phyloP scores from a whole-genome alignment of 1,140 invertebrate species.

The Hyles euphorbiae region DNA sequence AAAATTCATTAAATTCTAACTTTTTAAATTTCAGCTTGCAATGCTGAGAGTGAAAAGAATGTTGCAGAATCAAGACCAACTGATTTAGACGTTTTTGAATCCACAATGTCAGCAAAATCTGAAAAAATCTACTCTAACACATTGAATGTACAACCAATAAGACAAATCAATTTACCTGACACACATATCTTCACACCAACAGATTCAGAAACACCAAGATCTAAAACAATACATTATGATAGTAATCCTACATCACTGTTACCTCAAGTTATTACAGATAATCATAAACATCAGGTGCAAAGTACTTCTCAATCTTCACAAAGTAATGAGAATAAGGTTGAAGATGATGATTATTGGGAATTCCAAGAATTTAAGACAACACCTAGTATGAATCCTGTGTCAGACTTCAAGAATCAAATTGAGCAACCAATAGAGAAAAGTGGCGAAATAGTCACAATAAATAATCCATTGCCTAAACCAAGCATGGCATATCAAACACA shows the following conservation, averaged over 20 bases:
- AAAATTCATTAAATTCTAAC: background rate
- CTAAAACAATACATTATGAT: conserved; percentile 71
- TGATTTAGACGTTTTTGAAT: conserved; percentile 51
- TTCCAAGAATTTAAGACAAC: conserved; percentile 66
- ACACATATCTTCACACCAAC: conserved; percentile 74
- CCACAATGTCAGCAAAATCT: conserved; percentile 33
- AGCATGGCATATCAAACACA: conserved; percentile 39
- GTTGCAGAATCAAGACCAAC: conserved; percentile 28
- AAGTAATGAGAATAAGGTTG: conserved; percentile 14
- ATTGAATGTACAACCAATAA: conserved; percentile 53
- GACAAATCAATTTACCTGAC: conserved; percentile 71
- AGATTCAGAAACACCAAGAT: conserved; percentile 69
- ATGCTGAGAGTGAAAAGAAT: conserved; percentile 35
- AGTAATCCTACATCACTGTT: conserved; percentile 34
- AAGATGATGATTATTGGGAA: conserved; percentile 57
- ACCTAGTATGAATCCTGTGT: conserved; percentile 13
- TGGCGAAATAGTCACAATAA: conserved; percentile 9
- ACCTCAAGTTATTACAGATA: conserved; percentile 27
- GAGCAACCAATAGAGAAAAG: conserved; percentile 5
- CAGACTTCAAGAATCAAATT: conserved; percentile 9
- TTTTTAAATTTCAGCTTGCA: conserved; percentile 59
- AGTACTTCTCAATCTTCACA: conserved; percentile 13
- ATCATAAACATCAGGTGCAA: conserved; percentile 17
- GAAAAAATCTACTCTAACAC: conserved; percentile 57
- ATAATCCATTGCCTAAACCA: conserved; percentile 16